Conservation (phyloP, 1,140 invertebrate genomes). For the Aphis craccivora region DNA sequence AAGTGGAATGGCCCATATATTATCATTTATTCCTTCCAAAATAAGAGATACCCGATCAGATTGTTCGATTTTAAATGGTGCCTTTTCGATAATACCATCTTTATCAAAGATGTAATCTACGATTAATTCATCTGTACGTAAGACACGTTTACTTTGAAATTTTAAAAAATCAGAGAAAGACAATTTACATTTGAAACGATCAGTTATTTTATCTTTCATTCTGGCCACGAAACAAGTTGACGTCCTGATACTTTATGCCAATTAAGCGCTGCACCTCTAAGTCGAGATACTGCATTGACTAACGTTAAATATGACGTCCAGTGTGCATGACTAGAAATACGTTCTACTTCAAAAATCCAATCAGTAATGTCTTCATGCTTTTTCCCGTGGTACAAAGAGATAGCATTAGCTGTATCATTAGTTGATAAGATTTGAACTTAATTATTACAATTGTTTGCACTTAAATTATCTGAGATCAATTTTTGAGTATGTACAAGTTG, state of each 20-base stretch:
- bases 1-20: too few species aligned
- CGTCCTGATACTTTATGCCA: conserved; percentile 23
- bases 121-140: conserved; percentile 21
- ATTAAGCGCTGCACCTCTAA: background rate
- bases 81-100: conserved; percentile 18
- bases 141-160: conserved; percentile 1
- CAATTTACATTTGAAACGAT: conserved; percentile 7
- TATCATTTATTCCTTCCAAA: too few species aligned
- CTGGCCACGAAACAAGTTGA: background rate
- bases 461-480: background rate
- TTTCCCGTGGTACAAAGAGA: background rate
- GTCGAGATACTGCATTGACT: background rate
- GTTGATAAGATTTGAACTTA: background rate
- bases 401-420: background rate
- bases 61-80: conserved; percentile 18
- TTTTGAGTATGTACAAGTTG: background rate
- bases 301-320: background rate
- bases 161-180: background rate
- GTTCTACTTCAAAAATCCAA: background rate
- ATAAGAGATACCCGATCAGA: background rate
- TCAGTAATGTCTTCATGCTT: background rate
- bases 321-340: background rate
- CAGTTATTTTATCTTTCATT: conserved; percentile 8
- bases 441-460: background rate
- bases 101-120: conserved; percentile 9